These are phyloP conservation scores for Prunella fulvescens DNA, from an alignment of 2,113 vertebrate species.

Conservation along the genomic window DNA sequence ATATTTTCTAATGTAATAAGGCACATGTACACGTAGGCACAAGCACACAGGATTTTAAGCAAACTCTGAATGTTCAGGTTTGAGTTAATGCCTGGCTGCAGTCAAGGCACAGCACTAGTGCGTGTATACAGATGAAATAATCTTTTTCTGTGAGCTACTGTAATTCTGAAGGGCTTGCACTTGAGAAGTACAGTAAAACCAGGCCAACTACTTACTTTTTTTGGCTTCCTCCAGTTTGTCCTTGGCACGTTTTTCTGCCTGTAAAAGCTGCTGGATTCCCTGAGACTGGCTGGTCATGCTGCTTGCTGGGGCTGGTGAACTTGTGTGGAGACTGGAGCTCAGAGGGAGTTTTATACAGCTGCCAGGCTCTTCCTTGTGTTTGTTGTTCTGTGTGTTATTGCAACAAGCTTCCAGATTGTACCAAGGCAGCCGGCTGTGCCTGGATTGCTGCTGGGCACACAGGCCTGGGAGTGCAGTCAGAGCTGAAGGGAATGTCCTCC, in stretches of 20 bases:
- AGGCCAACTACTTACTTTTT: constrained; percentile 71
- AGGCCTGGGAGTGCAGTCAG: not conserved
- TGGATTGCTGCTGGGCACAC: not conserved
- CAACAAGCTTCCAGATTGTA: not conserved
- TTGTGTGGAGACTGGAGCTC: not conserved
- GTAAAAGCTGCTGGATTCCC: constrained; percentile 78
- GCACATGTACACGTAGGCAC: rapidly evolving
- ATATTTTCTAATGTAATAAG: not conserved
- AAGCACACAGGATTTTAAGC: not conserved
- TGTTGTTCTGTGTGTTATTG: constrained; percentile 35
- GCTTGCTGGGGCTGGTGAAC: not conserved
- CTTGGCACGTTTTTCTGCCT: constrained; percentile 80
- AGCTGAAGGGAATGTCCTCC: not conserved
- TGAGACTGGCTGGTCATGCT: constrained; percentile 79
- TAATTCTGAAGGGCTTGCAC: not conserved
- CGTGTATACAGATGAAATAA: not conserved
- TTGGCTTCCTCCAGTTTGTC: constrained; percentile 81
- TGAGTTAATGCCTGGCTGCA: not conserved
- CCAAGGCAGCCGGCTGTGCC: not conserved
- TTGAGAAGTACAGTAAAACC: not conserved
- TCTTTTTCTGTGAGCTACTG: not conserved
- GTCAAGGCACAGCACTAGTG: not conserved
- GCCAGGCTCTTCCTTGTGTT: not conserved
- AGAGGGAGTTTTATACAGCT: not conserved
- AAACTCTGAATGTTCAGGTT: not conserved